Evolutionary conservation across 2,888 invertebrate species (phyloP), one percentile per base, ranked within the genome.

Genomic region (Orthonychiurus folsomi): DNA sequence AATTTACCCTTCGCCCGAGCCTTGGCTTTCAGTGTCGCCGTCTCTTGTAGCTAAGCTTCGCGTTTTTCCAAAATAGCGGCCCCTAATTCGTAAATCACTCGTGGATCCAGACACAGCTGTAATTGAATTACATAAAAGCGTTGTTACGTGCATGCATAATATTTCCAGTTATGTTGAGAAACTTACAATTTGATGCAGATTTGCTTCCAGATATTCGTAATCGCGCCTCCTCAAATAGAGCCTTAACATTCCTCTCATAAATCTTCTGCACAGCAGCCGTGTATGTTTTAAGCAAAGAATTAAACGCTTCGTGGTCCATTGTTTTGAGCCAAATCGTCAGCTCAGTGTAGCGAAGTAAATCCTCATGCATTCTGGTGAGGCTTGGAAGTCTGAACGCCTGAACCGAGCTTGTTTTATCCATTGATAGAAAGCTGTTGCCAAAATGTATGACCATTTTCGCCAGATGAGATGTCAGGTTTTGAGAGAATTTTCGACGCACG

Each of bases 361-460:
- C 92, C 63, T 85, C 84, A 79, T 95, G 95, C 71, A 92, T 87
- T 56, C 84, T 81, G 69, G 83, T 82, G 75, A 91, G 87, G 71
- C 86, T 85, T 0, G 89, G 88, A 69, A 93, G 79, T 28, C 83
- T 82, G 61, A 90, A 78, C 52, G 85, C 84, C 56, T 64, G 67
- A 20, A 70, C 65, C 2, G 66, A 63, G 0, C 64, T 58, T 20
- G 62, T 52, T 2, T 63, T 58, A 52, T 70, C 69, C 58, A 68
- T 62, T 1, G 73, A 71, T 18, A 69, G 64, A 60, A 69, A 67
- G 20, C 52, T 52, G 64, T 74, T 73, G 73, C 83, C 94, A 80
- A 93, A 85, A 79, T 96, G 93, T 74, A 94, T 92, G 73, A 97
- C 93, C 59, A 93, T 82, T 80, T 96, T 95, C 77, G 94, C 94